Base-by-base conservation (phyloP, 2,113 vertebrate species). In the Coptodon bakossiorum region DNA sequence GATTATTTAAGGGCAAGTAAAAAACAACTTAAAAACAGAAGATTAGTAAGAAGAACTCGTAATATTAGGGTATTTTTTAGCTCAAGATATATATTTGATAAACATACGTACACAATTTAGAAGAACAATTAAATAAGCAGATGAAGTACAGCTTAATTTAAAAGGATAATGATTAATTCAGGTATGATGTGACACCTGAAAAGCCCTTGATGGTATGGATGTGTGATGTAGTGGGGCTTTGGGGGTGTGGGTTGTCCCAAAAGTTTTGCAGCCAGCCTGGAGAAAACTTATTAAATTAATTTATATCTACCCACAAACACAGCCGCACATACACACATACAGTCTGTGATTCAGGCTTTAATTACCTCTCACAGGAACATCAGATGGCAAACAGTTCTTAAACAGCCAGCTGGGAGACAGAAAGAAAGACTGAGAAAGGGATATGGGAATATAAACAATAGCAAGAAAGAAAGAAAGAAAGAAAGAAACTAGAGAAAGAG, bases 281-380 rank as follows among this genome's bases (percentile, higher is more conserved):
- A 87, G 90, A 91, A 87, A 90, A 87, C 27, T 82, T 86, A 89
- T 91, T 91, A 93, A 94, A 95, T 94, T 10, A 95, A 92, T 92
- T 79, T 50, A 87, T 87, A 88, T 86, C 14, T 73, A 66, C 85
- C 84, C 52, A 87, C 83, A 36, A 17, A 88, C 66, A 84, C 29
- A 90, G 66, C 40, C 61, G 7, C 73, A 87, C 66, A 82, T 27
- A 89, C 43, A 81, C 79, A 73, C 82, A 91, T 16, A 89, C 43
- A 90, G 90, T 82, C 90, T 93, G 86, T 93, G 91, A 94, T 91
- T 91, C 88, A 86, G 88, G 78, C 88, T 93, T 95, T 96, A 96
- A 97, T 96, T 96, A 95, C 94, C 94, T 96, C 95, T 96, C 96
- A 87, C 63, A 96, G 95, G 95, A 96, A 92, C 90, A 95, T 95